phyloP scores from a whole-genome alignment of 64 coral and sea anemone species.

The Acropora yongei region DNA sequence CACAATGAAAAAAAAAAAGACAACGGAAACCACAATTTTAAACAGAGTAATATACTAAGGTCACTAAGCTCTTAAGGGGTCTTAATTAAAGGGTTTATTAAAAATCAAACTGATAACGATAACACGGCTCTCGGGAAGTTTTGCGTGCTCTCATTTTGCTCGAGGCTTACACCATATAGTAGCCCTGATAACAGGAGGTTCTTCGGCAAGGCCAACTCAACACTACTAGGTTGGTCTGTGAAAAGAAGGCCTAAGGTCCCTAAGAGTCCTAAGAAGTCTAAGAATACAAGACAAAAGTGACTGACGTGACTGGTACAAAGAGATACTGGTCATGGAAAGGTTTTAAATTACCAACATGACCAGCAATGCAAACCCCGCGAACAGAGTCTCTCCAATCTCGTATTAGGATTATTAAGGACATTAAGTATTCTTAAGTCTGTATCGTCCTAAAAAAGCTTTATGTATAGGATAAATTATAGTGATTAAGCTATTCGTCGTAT shows the following conservation, averaged over 20 bases:
- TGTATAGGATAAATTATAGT: no score
- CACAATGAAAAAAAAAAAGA: slow-evolving; percentile 25
- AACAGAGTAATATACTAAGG: neutral
- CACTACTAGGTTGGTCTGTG: neutral
- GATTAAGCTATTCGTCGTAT: neutral
- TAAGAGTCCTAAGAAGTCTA: neutral
- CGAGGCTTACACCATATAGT: no score
- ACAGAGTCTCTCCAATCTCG: neutral
- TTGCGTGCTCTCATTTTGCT: no score
- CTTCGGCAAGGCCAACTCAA: slow-evolving; percentile 19
- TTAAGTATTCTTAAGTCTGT: neutral
- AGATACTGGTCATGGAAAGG: neutral
- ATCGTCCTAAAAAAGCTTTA: slow-evolving; percentile 12
- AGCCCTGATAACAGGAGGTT: neutral
- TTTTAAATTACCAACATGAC: neutral
- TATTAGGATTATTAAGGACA: no score
- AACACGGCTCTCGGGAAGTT: no score
- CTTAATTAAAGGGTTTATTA: neutral
- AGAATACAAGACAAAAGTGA: no score
- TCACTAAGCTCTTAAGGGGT: no score
- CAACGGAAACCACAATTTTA: slow-evolving; percentile 27
- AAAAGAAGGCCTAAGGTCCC: neutral
- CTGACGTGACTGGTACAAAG: slow-evolving; percentile 8
- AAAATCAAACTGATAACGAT: neutral
- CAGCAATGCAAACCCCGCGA: neutral